phyloP scores from a whole-genome alignment of 2,888 invertebrate genomes.

The Oxyteleia sp. region DNA sequence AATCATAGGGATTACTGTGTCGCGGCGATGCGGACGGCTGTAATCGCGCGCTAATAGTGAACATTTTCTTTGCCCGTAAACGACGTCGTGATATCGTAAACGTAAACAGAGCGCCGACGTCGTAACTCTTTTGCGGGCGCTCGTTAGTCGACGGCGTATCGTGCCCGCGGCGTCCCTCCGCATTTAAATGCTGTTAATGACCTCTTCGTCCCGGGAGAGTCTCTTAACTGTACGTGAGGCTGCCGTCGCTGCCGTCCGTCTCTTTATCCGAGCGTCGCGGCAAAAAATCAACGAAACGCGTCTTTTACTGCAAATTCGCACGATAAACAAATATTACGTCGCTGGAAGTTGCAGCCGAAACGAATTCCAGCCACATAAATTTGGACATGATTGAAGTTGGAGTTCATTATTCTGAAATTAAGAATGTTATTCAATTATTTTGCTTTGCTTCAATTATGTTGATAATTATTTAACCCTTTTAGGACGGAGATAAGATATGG shows the following conservation, averaged over 20 bases:
- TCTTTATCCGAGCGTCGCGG: slow-evolving; percentile 51
- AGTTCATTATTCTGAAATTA: no score
- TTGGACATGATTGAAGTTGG: no score
- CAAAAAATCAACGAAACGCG: slow-evolving; percentile 57
- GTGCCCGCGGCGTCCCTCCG: slow-evolving; percentile 74
- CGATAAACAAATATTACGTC: slow-evolving; percentile 44
- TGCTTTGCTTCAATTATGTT: no score
- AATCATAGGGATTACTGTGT: slow-evolving; percentile 78
- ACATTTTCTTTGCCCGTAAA: slow-evolving; percentile 78
- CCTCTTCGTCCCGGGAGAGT: slow-evolving; percentile 75
- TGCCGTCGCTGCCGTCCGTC: slow-evolving; percentile 54
- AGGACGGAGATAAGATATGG: no score
- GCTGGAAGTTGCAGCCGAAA: no score
- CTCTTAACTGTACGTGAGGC: slow-evolving; percentile 61
- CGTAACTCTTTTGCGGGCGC: slow-evolving; percentile 78
- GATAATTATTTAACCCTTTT: no score
- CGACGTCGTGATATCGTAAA: slow-evolving; percentile 80
- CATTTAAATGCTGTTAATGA: slow-evolving; percentile 82
- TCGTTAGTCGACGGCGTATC: slow-evolving; percentile 80
- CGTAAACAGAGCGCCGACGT: slow-evolving; percentile 78
- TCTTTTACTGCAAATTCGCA: slow-evolving; percentile 31
- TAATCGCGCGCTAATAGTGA: slow-evolving; percentile 78
- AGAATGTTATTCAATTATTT: no score
- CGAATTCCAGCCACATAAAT: no score
- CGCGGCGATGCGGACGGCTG: slow-evolving; percentile 75